These are phyloP conservation scores for Falco punctatus DNA, from an alignment of 2,113 vertebrate species.

Conservation along the genomic window DNA sequence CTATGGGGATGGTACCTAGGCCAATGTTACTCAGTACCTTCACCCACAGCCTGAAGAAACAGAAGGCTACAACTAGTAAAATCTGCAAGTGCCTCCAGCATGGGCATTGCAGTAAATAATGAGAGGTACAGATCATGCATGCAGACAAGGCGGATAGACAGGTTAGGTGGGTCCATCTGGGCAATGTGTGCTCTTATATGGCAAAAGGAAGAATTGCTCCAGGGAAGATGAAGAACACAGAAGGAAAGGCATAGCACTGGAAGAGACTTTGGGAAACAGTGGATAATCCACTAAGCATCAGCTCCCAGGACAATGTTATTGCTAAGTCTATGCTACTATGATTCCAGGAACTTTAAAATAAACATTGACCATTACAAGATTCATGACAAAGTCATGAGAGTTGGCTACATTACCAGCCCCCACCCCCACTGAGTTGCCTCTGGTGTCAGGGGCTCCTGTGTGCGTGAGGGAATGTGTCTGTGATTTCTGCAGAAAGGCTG, in stretches of 20 bases:
- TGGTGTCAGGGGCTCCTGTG: neutral
- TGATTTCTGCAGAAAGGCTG: neutral
- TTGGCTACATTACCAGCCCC: neutral
- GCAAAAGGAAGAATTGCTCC: neutral
- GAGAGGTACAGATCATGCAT: neutral
- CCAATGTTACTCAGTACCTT: neutral
- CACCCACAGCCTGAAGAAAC: neutral
- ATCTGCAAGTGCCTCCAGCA: neutral
- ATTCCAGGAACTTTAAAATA: constrained; percentile 21
- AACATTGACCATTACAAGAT: neutral
- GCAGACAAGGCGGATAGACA: neutral
- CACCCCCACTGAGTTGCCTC: neutral
- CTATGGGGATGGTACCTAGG: neutral
- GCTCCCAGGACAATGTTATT: neutral
- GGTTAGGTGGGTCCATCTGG: neutral
- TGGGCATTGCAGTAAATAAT: neutral
- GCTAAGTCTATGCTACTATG: neutral
- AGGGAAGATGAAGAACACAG: neutral
- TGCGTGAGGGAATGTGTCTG: neutral
- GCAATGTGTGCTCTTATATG: neutral
- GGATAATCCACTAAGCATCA: neutral
- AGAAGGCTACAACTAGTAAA: neutral
- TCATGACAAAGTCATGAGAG: neutral
- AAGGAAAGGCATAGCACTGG: neutral
- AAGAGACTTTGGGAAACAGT: neutral